Evolutionary conservation across 2,797 vertebrate genomes (phyloP).

Genomic region (Myoxocephalus aenaeus): DNA sequence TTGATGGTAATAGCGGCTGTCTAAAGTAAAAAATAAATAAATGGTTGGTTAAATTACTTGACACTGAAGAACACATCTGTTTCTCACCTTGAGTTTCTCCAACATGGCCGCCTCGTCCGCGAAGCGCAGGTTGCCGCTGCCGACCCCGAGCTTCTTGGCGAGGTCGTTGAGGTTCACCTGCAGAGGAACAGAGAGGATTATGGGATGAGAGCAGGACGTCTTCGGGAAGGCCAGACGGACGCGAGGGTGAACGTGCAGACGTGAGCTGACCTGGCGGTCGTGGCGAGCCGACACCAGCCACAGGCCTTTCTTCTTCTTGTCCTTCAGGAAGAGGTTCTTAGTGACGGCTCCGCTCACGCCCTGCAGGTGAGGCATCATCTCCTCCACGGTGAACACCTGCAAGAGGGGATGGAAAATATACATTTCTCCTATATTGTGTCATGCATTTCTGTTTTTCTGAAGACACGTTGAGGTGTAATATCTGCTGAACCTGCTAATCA

Average conservation of each 20-base stretch:
- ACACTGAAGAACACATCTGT: too few relatives aligned
- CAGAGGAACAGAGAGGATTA: conserved; percentile 11
- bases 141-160: conserved; percentile 90
- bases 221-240: background rate
- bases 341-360: conserved; percentile 88
- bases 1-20: background rate
- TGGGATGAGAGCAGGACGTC: background rate
- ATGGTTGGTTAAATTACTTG: too few relatives aligned
- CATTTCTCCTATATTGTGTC: background rate
- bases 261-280: conserved; percentile 82
- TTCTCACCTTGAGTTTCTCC: conserved; percentile 86
- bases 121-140: conserved; percentile 92
- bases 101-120: conserved; percentile 91
- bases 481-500: background rate
- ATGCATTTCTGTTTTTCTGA: background rate
- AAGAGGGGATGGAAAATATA: conserved; percentile 13
- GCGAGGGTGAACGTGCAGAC: background rate
- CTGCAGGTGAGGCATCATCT: conserved; percentile 95
- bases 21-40: background rate
- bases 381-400: conserved; percentile 95
- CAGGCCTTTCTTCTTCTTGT: conserved; percentile 94
- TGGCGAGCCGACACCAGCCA: conserved; percentile 92
- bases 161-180: conserved; percentile 89
- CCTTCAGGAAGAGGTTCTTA: conserved; percentile 95
- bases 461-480: background rate